These are phyloP conservation scores for Dasysyrphus tricinctus DNA, from an alignment of 2,888 invertebrate genomes.

Conservation along the genomic window DNA sequence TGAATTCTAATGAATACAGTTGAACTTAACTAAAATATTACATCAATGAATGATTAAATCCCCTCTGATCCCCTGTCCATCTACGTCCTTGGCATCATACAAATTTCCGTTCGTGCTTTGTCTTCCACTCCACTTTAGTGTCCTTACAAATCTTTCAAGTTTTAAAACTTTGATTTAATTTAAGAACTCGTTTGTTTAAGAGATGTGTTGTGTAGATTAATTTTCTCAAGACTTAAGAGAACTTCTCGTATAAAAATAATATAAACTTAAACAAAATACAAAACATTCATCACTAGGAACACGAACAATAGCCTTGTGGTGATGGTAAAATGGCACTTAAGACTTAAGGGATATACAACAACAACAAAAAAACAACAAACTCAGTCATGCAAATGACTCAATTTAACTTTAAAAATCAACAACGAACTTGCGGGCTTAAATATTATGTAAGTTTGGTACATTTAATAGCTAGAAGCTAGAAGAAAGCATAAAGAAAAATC, in stretches of 20 bases:
- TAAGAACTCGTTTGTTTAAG: neutral
- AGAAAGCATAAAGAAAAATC: neutral
- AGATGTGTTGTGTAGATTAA: neutral
- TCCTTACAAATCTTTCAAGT: neutral
- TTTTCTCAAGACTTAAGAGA: neutral
- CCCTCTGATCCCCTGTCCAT: neutral
- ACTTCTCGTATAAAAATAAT: neutral
- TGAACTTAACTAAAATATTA: too few relatives aligned
- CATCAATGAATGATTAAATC: neutral
- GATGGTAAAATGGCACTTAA: neutral
- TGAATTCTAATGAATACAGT: too few relatives aligned
- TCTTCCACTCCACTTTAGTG: neutral
- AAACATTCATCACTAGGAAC: neutral
- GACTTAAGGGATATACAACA: neutral
- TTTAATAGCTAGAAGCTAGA: too few relatives aligned
- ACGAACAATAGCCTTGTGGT: neutral
- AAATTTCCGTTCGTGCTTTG: neutral
- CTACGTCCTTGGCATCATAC: neutral
- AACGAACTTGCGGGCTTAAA: neutral
- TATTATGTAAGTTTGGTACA: too few relatives aligned
- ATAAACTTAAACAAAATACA: neutral
- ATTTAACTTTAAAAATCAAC: neutral
- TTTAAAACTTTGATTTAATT: slow-evolving; percentile 11
- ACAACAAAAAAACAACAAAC: neutral
- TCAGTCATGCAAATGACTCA: slow-evolving; percentile 10